Percentiles rank a stretch among this genome's conserved stretches.
phyloP scores from a whole-genome alignment of 2,113 vertebrate genomes.

The Mesocricetus auratus region DNA sequence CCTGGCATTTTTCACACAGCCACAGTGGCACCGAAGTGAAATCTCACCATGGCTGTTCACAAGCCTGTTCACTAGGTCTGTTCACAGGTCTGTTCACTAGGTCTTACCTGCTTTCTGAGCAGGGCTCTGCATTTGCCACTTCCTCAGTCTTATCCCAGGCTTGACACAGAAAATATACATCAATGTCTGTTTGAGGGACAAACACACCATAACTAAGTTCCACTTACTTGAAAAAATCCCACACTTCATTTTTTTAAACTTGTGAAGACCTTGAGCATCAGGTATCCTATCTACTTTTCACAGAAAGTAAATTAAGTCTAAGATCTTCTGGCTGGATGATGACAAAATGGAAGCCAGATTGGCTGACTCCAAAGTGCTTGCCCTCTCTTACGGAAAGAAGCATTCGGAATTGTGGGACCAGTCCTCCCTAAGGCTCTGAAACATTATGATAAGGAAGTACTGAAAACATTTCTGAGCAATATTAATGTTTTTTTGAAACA shows the following conservation, averaged over 20 bases:
- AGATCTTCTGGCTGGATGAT: background rate
- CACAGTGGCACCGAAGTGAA: background rate
- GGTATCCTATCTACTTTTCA: background rate
- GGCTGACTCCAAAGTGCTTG: background rate
- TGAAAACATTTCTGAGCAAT: background rate
- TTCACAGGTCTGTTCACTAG: background rate
- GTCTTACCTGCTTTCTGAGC: background rate
- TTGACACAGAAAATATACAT: background rate
- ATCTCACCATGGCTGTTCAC: background rate
- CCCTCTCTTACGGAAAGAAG: background rate
- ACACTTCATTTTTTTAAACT: background rate
- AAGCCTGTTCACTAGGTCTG: background rate
- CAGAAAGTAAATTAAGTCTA: slow-evolving; percentile 29
- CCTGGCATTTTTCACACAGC: background rate
- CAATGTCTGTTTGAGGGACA: background rate
- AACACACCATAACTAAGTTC: background rate
- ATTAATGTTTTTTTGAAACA: background rate
- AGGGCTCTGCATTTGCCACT: background rate
- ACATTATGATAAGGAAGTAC: background rate
- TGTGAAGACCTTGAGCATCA: background rate
- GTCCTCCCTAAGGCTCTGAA: background rate
- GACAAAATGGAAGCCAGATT: background rate
- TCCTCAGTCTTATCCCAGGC: background rate
- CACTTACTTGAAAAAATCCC: background rate
- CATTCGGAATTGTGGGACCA: background rate